Conservation (phyloP, 2,113 vertebrate species). For the Mellivora capensis region DNA sequence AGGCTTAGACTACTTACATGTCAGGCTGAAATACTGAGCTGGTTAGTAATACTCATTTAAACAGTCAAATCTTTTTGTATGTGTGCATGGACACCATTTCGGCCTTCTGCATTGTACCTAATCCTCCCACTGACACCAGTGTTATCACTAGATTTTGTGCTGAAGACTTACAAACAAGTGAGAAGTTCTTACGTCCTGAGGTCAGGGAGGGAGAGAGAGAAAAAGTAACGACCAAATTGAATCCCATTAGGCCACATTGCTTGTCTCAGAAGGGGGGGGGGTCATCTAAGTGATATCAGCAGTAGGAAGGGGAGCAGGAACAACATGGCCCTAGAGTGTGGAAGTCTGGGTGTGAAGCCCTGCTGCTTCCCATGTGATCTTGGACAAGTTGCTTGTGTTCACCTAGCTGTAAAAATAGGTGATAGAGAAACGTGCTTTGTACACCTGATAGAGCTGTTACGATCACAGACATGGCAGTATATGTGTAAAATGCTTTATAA, state of each 20-base stretch:
- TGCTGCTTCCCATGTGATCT: not conserved
- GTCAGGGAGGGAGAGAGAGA: not conserved
- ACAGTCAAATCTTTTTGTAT: constrained; percentile 30
- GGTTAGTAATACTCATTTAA: constrained; percentile 52
- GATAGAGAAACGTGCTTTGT: not conserved
- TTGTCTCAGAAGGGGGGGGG: not conserved
- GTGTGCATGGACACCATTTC: not conserved
- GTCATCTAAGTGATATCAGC: not conserved
- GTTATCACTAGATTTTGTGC: not conserved
- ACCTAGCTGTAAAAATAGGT: not conserved
- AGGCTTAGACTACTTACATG: constrained; percentile 21
- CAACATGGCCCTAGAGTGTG: not conserved
- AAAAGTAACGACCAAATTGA: not conserved
- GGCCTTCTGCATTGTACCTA: not conserved
- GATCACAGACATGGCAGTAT: not conserved
- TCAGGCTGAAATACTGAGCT: constrained; percentile 51
- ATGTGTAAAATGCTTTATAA: not conserved
- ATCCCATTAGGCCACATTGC: not conserved
- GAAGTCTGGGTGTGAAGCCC: not conserved
- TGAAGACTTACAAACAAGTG: not conserved
- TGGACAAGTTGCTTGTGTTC: not conserved
- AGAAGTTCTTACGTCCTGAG: not conserved
- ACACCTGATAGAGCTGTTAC: not conserved
- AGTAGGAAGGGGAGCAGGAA: not conserved
- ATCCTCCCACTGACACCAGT: not conserved